A percentile compares a stretch with the other conserved stretches of the same genome.
Conservation (phyloP, 2,113 vertebrate genomes). For the Xenus cinereus region DNA sequence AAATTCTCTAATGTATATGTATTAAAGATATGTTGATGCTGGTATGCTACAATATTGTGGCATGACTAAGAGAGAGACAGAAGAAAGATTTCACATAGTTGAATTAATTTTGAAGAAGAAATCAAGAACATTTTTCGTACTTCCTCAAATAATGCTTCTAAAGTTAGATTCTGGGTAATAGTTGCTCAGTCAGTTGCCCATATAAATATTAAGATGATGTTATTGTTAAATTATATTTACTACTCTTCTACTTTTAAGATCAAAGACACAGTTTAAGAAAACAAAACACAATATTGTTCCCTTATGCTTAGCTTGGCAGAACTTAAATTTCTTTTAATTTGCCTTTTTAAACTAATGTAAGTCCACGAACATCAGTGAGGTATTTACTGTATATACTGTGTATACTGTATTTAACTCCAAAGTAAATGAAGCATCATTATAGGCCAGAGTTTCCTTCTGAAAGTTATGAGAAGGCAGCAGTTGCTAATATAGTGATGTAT, state of each 20-base stretch:
- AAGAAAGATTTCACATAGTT: background rate
- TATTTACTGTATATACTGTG: too few species aligned
- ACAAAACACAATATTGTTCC: background rate
- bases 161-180: background rate
- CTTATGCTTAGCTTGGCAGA: background rate
- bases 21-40: background rate
- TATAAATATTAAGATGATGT: background rate
- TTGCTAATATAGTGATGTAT: conserved; percentile 23
- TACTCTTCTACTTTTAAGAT: background rate
- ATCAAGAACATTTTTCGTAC: background rate
- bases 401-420: background rate
- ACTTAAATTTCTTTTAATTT: background rate
- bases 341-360: background rate
- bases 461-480: background rate
- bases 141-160: background rate
- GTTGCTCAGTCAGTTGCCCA: background rate
- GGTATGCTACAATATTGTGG: background rate
- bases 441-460: background rate
- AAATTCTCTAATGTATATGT: background rate
- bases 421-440: background rate
- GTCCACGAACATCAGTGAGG: background rate
- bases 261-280: background rate
- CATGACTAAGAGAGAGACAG: background rate
- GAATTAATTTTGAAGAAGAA: background rate
- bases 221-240: background rate